Percentiles rank a stretch among this genome's conserved stretches.
Evolutionary conservation across 2,888 invertebrate genomes (phyloP).

Genomic region (Apantesis nais): DNA sequence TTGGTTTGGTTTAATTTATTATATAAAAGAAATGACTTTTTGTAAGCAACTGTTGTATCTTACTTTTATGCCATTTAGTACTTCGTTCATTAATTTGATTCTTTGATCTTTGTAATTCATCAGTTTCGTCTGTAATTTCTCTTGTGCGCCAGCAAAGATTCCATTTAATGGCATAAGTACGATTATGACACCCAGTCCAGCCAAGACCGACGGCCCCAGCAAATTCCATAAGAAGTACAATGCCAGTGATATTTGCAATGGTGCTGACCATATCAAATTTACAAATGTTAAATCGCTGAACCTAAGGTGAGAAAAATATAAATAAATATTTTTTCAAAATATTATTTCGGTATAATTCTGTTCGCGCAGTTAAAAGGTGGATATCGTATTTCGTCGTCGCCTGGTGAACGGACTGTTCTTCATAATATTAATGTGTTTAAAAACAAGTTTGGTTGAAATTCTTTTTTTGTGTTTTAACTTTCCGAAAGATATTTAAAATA

Average conservation of each 20-base stretch:
- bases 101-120: constrained; percentile 95
- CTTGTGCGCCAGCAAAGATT: constrained; percentile 89
- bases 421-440: too few species aligned
- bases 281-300: constrained; percentile 92
- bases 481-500: background rate
- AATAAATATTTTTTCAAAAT: background rate
- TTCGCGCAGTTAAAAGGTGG: too few species aligned
- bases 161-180: constrained; percentile 94
- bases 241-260: constrained; percentile 91
- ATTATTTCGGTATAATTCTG: background rate
- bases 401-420: background rate
- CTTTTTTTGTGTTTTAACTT: background rate
- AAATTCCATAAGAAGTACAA: constrained; percentile 91
- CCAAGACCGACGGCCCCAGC: constrained; percentile 92
- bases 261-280: constrained; percentile 93
- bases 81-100: constrained; percentile 94
- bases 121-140: constrained; percentile 90
- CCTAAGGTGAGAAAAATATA: constrained; percentile 48
- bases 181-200: constrained; percentile 96
- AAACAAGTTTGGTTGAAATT: background rate
- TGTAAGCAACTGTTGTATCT: background rate
- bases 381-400: too few species aligned
- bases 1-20: background rate
- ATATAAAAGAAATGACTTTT: background rate
- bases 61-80: constrained; percentile 93